Percentiles rank a stretch among this genome's conserved stretches.
Conservation (phyloP, 2,113 vertebrate species). For the Procavia capensis region DNA sequence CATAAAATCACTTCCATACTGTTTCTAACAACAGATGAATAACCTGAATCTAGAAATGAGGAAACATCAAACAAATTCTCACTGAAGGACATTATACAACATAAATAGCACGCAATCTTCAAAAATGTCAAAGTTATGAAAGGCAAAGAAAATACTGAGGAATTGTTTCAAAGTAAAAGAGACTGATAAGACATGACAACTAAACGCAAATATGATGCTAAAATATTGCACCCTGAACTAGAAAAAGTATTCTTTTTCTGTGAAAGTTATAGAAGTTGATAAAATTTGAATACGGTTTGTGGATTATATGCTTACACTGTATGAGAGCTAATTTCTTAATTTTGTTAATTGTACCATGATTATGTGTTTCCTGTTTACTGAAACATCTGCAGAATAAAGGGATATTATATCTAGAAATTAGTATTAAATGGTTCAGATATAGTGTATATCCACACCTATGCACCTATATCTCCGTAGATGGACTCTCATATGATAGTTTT, state of each 20-base stretch:
- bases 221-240: neutral
- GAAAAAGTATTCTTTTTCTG: neutral
- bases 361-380: too few species aligned
- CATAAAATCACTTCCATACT: neutral
- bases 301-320: neutral
- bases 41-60: neutral
- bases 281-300: neutral
- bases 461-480: neutral
- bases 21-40: neutral
- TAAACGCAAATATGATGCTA: neutral
- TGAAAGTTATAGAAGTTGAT: neutral
- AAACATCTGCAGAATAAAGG: neutral
- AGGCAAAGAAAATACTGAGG: neutral
- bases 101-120: neutral
- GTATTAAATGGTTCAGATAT: neutral
- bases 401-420: neutral
- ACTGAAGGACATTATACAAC: neutral
- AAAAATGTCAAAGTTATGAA: neutral
- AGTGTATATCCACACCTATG: neutral
- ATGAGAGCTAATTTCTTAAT: neutral
- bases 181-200: neutral
- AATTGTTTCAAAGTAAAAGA: neutral
- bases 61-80: neutral
- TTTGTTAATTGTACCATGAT: neutral
- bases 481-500: neutral